These are phyloP conservation scores for Pitangus sulphuratus DNA, from an alignment of 2,797 vertebrate genomes.

Conservation along the genomic window DNA sequence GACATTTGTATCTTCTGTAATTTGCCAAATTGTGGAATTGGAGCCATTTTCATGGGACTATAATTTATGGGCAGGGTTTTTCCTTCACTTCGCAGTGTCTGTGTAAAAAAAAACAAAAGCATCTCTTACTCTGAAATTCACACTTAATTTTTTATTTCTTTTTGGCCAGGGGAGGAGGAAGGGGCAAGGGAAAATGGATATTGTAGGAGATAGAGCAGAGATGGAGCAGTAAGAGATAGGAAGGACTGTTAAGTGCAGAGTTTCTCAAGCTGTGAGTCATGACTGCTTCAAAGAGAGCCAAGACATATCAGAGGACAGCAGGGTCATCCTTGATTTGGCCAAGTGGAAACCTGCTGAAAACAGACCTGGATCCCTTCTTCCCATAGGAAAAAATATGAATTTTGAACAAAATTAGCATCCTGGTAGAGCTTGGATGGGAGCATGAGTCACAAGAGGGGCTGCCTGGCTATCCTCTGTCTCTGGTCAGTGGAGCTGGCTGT, in stretches of 20 bases:
- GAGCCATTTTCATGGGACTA: not conserved
- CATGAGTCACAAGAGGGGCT: not conserved
- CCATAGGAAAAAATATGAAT: accelerated
- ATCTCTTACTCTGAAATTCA: constrained; percentile 46
- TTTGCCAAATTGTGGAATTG: constrained; percentile 13
- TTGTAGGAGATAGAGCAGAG: constrained; percentile 31
- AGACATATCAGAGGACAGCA: not conserved
- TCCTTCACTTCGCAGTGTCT: not conserved
- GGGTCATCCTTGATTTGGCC: not conserved
- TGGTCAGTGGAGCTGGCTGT: accelerated
- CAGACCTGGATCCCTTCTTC: not conserved
- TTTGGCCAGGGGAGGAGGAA: constrained; percentile 29
- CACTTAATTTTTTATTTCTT: constrained; percentile 64
- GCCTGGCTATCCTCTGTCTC: not conserved
- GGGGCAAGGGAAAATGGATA: constrained; percentile 24
- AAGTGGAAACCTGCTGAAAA: not conserved
- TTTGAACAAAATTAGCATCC: not conserved
- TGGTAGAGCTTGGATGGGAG: not conserved
- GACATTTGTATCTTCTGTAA: constrained; percentile 16
- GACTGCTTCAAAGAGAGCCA: not conserved
- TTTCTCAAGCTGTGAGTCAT: constrained; percentile 36
- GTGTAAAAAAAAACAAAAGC: not conserved
- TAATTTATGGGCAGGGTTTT: not conserved
- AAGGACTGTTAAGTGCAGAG: not conserved
- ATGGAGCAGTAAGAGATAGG: constrained; percentile 43